Conservation (phyloP, 2,888 invertebrate genomes). For the Andrena camellia region DNA sequence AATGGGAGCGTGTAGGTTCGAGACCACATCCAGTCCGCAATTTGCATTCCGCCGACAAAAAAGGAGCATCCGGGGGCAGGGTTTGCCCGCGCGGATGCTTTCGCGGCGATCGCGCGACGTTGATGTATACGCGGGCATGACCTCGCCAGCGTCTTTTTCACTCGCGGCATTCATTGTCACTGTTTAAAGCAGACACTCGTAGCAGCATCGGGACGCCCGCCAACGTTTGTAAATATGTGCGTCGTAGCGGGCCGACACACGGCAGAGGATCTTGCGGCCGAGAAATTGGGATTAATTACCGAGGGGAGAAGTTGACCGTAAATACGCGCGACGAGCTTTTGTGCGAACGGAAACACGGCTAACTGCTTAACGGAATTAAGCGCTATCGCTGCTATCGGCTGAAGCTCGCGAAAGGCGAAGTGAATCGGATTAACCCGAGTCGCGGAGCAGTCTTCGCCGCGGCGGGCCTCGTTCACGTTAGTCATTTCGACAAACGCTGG, state of each 20-base stretch:
- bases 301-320: conserved; percentile 14
- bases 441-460: not conserved
- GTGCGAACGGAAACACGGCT: not conserved
- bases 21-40: conserved; percentile 43
- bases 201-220: conserved; percentile 14
- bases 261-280: conserved; percentile 1
- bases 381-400: conserved; percentile 4
- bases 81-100: conserved; percentile 33
- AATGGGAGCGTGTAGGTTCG: conserved; percentile 1
- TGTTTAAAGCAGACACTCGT: conserved; percentile 1
- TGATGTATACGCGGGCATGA: conserved; percentile 33
- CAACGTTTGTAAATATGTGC: conserved; percentile 20
- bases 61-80: conserved; percentile 25
- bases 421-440: conserved; percentile 39
- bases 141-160: conserved; percentile 17
- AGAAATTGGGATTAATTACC: conserved; percentile 51
- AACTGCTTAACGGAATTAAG: conserved; percentile 52
- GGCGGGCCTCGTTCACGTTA: no score
- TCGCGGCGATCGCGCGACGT: conserved; percentile 13
- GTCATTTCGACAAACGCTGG: no score
- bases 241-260: not conserved
- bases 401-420: conserved; percentile 31
- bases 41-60: conserved; percentile 51
- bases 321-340: conserved; percentile 27
- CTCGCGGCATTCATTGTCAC: not conserved